These are phyloP conservation scores for Furcifer pardalis DNA, from an alignment of 2,797 vertebrate genomes.

Conservation along the genomic window DNA sequence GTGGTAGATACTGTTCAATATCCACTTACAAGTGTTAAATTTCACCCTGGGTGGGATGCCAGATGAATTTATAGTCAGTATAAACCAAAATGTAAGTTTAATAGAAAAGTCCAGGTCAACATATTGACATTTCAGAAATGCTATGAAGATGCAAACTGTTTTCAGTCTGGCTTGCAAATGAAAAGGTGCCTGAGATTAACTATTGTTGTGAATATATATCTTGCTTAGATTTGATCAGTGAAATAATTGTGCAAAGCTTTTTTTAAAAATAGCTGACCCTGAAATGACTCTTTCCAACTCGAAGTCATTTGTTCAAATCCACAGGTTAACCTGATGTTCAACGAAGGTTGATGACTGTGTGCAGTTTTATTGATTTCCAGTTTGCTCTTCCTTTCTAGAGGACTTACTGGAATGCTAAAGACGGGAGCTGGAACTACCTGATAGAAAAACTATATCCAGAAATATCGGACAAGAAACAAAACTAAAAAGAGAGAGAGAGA, in stretches of 20 bases:
- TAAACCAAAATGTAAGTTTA: constrained; percentile 39
- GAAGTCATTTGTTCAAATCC: constrained; percentile 33
- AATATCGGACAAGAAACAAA: too few species aligned
- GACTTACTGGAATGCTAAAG: constrained; percentile 38
- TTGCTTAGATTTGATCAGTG: constrained; percentile 33
- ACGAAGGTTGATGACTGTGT: constrained; percentile 36
- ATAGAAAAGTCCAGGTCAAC: constrained; percentile 25
- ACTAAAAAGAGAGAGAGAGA: too few species aligned
- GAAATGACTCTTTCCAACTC: constrained; percentile 26
- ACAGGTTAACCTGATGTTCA: constrained; percentile 44
- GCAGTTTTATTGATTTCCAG: constrained; percentile 36
- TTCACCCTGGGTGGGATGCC: constrained; percentile 38
- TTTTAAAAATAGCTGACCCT: constrained; percentile 22
- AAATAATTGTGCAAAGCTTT: constrained; percentile 9
- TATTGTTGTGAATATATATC: not conserved
- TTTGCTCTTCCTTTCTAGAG: constrained; percentile 49
- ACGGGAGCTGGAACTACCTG: not conserved
- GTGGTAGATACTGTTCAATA: constrained; percentile 34
- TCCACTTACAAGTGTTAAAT: constrained; percentile 41
- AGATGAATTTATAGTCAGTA: constrained; percentile 37
- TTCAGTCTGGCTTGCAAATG: constrained; percentile 21
- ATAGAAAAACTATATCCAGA: constrained; percentile 21
- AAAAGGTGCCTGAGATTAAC: not conserved
- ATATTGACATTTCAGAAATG: constrained; percentile 32
- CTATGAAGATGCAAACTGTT: constrained; percentile 29